phyloP scores from a whole-genome alignment of 2,113 vertebrate species.

The Barnardius zonarius region DNA sequence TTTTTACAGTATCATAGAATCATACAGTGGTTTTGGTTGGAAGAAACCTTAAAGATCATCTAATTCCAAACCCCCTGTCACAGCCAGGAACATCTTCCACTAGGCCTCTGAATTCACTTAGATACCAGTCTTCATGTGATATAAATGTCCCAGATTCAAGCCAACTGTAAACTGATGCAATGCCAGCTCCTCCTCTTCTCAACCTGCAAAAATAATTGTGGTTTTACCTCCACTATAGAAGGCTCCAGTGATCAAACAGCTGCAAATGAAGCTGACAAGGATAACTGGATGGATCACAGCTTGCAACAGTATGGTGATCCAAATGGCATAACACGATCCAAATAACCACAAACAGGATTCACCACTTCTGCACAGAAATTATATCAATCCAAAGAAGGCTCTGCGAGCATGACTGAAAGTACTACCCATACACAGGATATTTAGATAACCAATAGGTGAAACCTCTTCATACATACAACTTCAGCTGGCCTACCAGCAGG shows the following conservation, averaged over 20 bases:
- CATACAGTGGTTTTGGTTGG: background rate
- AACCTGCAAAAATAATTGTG: background rate
- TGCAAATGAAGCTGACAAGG: background rate
- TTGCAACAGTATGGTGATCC: background rate
- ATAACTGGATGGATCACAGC: background rate
- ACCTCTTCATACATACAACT: background rate
- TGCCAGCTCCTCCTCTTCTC: background rate
- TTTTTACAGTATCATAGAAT: background rate
- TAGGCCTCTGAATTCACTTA: background rate
- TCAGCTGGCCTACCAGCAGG: background rate
- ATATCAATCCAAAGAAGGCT: background rate
- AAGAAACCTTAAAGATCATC: background rate
- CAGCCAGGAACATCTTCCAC: background rate
- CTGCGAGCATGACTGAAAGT: background rate
- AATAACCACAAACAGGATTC: background rate
- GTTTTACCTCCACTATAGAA: background rate
- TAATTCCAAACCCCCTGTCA: background rate
- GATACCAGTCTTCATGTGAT: background rate
- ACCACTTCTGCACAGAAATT: background rate
- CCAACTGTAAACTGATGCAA: background rate
- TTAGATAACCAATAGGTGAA: background rate
- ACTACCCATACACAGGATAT: background rate
- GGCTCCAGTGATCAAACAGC: background rate
- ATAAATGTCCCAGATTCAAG: background rate
- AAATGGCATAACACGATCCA: background rate